phyloP scores from a whole-genome alignment of 2,888 invertebrate genomes.

The Drosophila macrospina region DNA sequence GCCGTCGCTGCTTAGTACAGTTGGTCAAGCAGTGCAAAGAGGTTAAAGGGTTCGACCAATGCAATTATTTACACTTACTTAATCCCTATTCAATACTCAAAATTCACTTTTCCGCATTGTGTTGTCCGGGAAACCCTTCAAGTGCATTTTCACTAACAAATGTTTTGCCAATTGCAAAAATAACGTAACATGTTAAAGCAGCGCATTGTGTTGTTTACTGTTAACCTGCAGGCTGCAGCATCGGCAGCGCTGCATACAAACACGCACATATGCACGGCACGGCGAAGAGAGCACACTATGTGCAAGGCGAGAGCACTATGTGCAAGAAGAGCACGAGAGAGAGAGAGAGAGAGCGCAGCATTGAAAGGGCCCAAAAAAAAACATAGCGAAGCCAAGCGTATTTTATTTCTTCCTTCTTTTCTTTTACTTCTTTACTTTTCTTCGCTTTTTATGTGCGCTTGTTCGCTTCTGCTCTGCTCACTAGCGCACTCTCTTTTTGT shows the following conservation, averaged over 20 bases:
- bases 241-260: constrained; percentile 6
- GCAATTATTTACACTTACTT: not conserved
- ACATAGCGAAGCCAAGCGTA: constrained; percentile 16
- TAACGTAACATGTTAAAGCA: constrained; percentile 16
- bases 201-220: constrained; percentile 29
- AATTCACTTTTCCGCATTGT: not conserved
- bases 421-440: constrained; percentile 9
- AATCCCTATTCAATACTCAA: not conserved
- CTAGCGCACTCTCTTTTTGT: not conserved
- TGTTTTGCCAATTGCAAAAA: constrained; percentile 5
- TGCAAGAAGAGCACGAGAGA: not conserved
- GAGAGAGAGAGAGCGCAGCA: not conserved
- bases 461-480: constrained; percentile 2
- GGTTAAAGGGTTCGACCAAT: not conserved
- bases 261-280: not conserved
- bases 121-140: constrained; percentile 32
- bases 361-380: constrained; percentile 20
- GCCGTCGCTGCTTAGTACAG: constrained; percentile 29
- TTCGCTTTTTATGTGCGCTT: constrained; percentile 11
- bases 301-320: not conserved
- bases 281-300: not conserved
- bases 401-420: constrained; percentile 4
- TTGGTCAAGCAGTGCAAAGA: constrained; percentile 42
- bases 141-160: constrained; percentile 21
- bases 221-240: constrained; percentile 40